These are phyloP conservation scores for Odocoileus virginianus DNA, from an alignment of 2,113 vertebrate species.

Conservation along the genomic window DNA sequence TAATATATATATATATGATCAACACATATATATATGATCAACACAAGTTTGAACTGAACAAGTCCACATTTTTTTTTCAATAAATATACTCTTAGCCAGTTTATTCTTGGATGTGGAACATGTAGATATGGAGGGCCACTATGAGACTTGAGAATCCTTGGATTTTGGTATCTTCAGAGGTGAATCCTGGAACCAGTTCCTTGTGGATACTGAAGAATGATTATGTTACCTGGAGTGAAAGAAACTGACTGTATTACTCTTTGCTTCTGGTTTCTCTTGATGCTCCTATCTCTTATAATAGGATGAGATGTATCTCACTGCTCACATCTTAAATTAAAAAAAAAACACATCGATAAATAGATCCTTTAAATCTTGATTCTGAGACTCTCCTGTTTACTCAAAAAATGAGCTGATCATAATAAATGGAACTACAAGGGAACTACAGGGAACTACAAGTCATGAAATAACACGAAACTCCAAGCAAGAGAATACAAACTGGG, in stretches of 20 bases:
- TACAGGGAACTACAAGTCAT: not conserved
- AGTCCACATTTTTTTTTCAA: not conserved
- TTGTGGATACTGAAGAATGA: not conserved
- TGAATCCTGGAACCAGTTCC: not conserved
- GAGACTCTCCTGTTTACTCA: not conserved
- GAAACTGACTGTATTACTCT: not conserved
- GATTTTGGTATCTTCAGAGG: not conserved
- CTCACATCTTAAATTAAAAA: not conserved
- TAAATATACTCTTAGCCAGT: not conserved
- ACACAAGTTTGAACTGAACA: not conserved
- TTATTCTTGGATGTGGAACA: not conserved
- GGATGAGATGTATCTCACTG: not conserved
- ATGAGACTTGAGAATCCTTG: not conserved
- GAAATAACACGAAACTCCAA: not conserved
- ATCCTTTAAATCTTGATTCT: not conserved
- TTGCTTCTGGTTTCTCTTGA: conserved; percentile 7
- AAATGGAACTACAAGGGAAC: too few relatives aligned
- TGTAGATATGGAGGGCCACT: not conserved
- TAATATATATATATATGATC: too few relatives aligned
- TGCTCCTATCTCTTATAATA: not conserved
- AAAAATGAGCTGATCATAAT: not conserved
- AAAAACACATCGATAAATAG: not conserved
- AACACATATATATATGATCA: not conserved
- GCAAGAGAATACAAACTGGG: not conserved
- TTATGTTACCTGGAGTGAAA: not conserved